Evolutionary conservation across 2,797 vertebrate species (phyloP).

Genomic region (Selene dorsalis): DNA sequence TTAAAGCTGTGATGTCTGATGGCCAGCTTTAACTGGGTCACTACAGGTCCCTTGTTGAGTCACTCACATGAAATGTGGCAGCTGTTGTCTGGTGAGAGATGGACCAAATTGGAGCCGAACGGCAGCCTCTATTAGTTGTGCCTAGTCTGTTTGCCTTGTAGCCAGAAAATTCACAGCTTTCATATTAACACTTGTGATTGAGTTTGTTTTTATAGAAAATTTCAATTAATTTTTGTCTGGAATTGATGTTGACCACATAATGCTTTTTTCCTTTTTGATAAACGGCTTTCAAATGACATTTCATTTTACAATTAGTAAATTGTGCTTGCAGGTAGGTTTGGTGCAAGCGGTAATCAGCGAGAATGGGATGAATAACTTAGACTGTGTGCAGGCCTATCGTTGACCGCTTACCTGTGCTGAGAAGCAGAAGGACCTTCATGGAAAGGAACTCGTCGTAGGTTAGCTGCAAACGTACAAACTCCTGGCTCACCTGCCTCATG

Average conservation of each 20-base stretch:
- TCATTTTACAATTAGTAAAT: conserved; percentile 6
- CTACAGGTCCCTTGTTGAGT: conserved; percentile 7
- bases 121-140: background rate
- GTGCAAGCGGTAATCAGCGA: background rate
- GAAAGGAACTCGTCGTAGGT: conserved; percentile 97
- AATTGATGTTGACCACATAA: conserved; percentile 2
- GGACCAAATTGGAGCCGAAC: conserved; percentile 3
- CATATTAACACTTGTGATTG: conserved; percentile 5
- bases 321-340: conserved; percentile 8
- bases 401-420: conserved; percentile 91
- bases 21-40: conserved; percentile 3
- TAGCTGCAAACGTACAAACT: conserved; percentile 96
- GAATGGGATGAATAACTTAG: conserved; percentile 14
- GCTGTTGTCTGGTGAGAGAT: conserved; percentile 5
- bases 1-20: conserved; percentile 1
- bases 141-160: background rate
- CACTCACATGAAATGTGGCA: conserved; percentile 11
- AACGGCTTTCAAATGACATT: conserved; percentile 21
- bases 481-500: conserved; percentile 98
- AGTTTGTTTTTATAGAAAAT: conserved; percentile 18
- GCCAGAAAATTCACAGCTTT: conserved; percentile 8
- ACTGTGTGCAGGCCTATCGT: conserved; percentile 8
- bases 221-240: background rate
- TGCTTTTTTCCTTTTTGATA: background rate
- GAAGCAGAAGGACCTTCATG: conserved; percentile 97